Evolutionary conservation across 2,113 vertebrate species (phyloP).

Genomic region (Cyanistes caeruleus): DNA sequence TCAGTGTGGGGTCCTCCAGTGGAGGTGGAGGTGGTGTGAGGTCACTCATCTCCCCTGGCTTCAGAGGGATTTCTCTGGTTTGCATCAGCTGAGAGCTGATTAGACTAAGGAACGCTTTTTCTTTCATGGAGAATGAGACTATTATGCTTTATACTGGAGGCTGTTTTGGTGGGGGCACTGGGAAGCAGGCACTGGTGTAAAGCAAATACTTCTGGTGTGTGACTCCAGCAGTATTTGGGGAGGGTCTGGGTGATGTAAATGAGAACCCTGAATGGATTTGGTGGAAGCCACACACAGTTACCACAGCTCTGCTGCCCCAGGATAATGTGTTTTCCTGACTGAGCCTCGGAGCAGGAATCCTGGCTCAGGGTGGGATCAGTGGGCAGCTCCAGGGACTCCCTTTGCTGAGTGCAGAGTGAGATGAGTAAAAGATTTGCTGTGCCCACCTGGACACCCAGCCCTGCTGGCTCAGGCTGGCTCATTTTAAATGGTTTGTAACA

Average conservation of each 20-base stretch:
- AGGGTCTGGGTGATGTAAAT: not conserved
- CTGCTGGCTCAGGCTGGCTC: not conserved
- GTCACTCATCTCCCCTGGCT: not conserved
- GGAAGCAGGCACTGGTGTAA: not conserved
- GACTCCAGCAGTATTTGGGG: not conserved
- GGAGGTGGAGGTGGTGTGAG: not conserved
- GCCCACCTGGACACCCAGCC: not conserved
- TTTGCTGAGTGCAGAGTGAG: not conserved
- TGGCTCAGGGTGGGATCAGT: rapidly evolving
- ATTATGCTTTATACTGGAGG: not conserved
- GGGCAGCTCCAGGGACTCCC: rapidly evolving
- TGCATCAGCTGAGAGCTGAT: rapidly evolving
- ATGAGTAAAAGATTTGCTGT: rapidly evolving
- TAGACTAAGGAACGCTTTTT: not conserved
- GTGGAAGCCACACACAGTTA: no score
- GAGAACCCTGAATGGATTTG: not conserved
- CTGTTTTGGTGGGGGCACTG: not conserved
- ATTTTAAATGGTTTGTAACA: not conserved
- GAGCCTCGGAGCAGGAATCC: rapidly evolving
- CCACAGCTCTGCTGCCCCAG: not conserved
- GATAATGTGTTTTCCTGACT: not conserved
- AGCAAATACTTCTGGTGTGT: not conserved
- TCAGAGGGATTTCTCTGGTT: not conserved
- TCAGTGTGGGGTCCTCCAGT: rapidly evolving
- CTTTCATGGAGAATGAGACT: not conserved